phyloP scores from a whole-genome alignment of 2,888 invertebrate genomes.

The Synergus japonicus region DNA sequence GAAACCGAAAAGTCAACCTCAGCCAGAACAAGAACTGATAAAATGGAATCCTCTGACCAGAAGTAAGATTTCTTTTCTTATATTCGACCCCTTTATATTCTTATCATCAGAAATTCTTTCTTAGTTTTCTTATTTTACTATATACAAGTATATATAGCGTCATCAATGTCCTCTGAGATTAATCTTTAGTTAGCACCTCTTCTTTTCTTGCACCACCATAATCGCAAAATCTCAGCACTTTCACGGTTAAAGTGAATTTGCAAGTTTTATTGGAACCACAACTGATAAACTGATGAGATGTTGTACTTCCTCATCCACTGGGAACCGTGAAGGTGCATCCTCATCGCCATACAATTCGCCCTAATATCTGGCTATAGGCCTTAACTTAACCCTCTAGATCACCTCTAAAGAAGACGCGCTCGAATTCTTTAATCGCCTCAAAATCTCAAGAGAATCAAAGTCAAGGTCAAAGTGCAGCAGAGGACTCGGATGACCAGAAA shows the following conservation, averaged over 20 bases:
- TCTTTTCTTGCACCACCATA: conserved; percentile 66
- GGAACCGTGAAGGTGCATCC: conserved; percentile 72
- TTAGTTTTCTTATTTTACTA: too few species aligned
- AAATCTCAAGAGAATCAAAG: conserved; percentile 62
- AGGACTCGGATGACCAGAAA: conserved; percentile 59
- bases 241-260: conserved; percentile 59
- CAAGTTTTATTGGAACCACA: neutral
- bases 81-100: neutral
- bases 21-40: conserved; percentile 80
- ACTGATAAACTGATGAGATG: neutral
- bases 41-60: conserved; percentile 77
- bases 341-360: conserved; percentile 76
- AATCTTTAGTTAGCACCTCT: conserved; percentile 5
- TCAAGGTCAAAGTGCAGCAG: conserved; percentile 57
- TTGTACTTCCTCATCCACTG: neutral
- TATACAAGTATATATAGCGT: too few species aligned
- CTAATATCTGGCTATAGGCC: conserved; percentile 78
- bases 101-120: neutral
- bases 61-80: conserved; percentile 71
- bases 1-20: conserved; percentile 90
- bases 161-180: too few species aligned
- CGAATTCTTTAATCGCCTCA: conserved; percentile 69
- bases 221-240: conserved; percentile 57
- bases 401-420: conserved; percentile 72
- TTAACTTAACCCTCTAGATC: conserved; percentile 76